phyloP scores from a whole-genome alignment of 2,888 invertebrate genomes.

The Ctena decussata region DNA sequence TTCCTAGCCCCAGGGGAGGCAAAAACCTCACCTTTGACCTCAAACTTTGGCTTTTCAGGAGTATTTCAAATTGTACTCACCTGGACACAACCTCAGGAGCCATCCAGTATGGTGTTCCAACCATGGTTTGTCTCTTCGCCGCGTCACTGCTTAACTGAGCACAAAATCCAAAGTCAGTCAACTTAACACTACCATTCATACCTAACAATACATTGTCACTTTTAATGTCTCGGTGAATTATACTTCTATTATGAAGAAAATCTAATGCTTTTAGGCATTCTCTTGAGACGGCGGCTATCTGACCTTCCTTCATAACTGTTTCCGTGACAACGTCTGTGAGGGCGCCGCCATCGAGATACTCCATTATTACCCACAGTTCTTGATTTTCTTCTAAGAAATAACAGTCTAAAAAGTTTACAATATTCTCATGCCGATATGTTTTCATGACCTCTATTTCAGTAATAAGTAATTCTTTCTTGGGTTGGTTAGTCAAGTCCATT shows the following conservation, averaged over 20 bases:
- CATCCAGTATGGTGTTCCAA: slow-evolving; percentile 99
- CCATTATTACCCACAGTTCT: slow-evolving; percentile 99
- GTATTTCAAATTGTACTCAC: too few relatives aligned
- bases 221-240: slow-evolving; percentile 93
- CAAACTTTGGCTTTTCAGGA: too few relatives aligned
- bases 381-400: slow-evolving; percentile 94
- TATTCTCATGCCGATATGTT: slow-evolving; percentile 94
- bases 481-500: slow-evolving; percentile 97
- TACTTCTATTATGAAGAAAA: slow-evolving; percentile 95
- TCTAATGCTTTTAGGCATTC: slow-evolving; percentile 96
- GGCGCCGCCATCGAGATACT: slow-evolving; percentile 94
- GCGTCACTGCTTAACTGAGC: slow-evolving; percentile 98
- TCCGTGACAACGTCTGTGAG: slow-evolving; percentile 99
- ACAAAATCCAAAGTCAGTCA: slow-evolving; percentile 98
- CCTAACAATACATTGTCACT: slow-evolving; percentile 98
- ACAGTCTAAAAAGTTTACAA: slow-evolving; percentile 98
- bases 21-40: too few relatives aligned
- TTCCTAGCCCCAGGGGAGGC: too few relatives aligned
- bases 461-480: slow-evolving; percentile 97
- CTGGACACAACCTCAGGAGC: slow-evolving; percentile 92
- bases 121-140: slow-evolving; percentile 96
- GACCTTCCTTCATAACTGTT: slow-evolving; percentile 98
- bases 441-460: slow-evolving; percentile 92
- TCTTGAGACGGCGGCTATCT: slow-evolving; percentile 97
- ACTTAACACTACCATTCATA: slow-evolving; percentile 92